Base-by-base conservation (phyloP, 2,797 vertebrate genomes). In the Thamnophis elegans region DNA sequence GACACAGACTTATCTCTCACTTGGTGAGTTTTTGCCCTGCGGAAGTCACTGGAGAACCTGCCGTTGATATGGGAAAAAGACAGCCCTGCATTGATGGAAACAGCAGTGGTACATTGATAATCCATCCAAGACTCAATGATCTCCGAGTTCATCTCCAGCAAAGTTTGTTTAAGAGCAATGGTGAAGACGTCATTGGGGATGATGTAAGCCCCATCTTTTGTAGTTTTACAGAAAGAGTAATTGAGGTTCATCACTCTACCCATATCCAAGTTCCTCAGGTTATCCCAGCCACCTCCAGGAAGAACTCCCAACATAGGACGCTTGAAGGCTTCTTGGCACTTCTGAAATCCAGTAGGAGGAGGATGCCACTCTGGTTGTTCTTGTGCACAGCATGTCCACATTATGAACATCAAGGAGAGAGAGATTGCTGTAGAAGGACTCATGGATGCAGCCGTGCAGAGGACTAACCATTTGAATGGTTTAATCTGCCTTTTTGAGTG, bases 211-310 rank as follows among this genome's bases (percentile, higher is more conserved):
- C 99, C 98, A 0, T 99, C 98, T 91, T 99, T 98, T 0, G 98
- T 98, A 95, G 98, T 98, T 96, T 97, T 98, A 94, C 99, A 99
- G 93, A 97, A 96, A 0, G n/a, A 97, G 94, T 98, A 99, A 91
- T 97, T 98, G 93, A 98, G 60, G 89, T 97, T 98, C 97, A 99
- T 98, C 73, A 99, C 99, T 91, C 97, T 97, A 13, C 98, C 98
- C 98, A 98, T 98, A 87, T 99, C 99, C 94, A 98, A 5, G 93
- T 99, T 99, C 1, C 98, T 97, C 28, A 99, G 98, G 86, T 99
- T 99, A 94, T 99, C 99, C 99, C 99, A 99, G 62, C 99, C 99
- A 0, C 99, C 98, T 0, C 99, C 99, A 0, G 98, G 99, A 65
- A 99, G 97, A 91, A 98, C 99, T 95, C 98, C 98, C 94, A 99